phyloP scores from a whole-genome alignment of 64 coral and sea anemone species.

The Orbicella faveolata region DNA sequence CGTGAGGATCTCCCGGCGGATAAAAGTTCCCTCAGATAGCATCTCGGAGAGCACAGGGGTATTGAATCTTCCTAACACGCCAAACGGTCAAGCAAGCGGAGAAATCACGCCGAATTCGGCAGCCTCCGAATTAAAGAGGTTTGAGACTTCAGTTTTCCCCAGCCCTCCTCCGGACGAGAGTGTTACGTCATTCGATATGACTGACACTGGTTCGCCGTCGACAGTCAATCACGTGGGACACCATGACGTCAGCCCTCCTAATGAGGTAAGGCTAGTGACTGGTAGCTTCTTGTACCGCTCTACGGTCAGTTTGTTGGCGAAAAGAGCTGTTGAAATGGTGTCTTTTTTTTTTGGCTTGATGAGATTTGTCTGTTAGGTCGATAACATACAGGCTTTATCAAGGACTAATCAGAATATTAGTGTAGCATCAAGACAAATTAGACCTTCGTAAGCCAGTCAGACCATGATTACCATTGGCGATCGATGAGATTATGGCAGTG shows the following conservation, averaged over 20 bases:
- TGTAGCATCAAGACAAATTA: too few species aligned
- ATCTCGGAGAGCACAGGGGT: conserved; percentile 89
- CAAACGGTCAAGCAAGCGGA: not conserved
- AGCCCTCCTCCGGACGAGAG: conserved; percentile 70
- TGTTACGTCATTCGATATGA: conserved; percentile 3
- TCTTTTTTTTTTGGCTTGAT: too few species aligned
- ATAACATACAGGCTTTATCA: too few species aligned
- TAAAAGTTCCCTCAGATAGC: conserved; percentile 62
- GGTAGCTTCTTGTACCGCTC: too few species aligned
- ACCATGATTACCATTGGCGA: too few species aligned
- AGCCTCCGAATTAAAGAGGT: conserved; percentile 66
- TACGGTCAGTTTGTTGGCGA: too few species aligned
- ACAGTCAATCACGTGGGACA: conserved; percentile 46
- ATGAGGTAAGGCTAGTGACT: not conserved
- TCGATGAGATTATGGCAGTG: too few species aligned
- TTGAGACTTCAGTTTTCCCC: conserved; percentile 77
- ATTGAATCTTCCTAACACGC: conserved; percentile 48
- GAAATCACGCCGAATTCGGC: not conserved
- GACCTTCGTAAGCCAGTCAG: too few species aligned
- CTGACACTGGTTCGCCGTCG: conserved; percentile 35
- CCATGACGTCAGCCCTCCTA: conserved; percentile 2
- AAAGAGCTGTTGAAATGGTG: too few species aligned
- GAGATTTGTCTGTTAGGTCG: too few species aligned
- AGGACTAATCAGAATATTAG: too few species aligned
- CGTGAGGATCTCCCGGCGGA: conserved; percentile 76